These are phyloP conservation scores for Vulpes vulpes DNA, from an alignment of 2,113 vertebrate genomes.

Conservation along the genomic window DNA sequence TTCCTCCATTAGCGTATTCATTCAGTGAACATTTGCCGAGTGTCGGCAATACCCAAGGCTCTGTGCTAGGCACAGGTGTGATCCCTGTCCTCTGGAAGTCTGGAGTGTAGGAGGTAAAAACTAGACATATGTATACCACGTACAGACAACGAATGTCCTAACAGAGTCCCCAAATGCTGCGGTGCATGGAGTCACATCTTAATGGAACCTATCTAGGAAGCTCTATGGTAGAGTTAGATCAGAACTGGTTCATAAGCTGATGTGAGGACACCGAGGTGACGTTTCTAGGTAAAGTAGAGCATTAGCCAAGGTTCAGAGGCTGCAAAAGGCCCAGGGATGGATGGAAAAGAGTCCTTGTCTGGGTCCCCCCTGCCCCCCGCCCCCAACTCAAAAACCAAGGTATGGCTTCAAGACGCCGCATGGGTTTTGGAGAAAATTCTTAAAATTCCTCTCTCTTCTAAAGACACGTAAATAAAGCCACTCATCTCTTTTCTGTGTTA, in stretches of 20 bases:
- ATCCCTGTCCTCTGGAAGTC: neutral
- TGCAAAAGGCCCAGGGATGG: neutral
- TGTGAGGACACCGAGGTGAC: neutral
- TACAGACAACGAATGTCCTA: neutral
- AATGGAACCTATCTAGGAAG: neutral
- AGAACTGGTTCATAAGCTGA: neutral
- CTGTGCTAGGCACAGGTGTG: neutral
- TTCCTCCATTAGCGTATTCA: neutral
- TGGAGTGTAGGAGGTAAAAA: neutral
- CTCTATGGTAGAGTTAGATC: neutral
- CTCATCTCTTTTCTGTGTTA: neutral
- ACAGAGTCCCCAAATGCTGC: neutral
- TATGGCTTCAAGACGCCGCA: neutral
- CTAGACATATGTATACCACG: neutral
- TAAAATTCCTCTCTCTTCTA: neutral
- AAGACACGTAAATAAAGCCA: conserved; percentile 9
- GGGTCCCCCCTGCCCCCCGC: too few relatives aligned
- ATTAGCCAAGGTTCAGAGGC: neutral
- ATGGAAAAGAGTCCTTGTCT: neutral
- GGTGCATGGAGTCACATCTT: neutral
- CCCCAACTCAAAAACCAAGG: neutral
- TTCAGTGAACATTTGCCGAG: neutral
- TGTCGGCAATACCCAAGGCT: neutral
- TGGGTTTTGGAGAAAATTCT: neutral
- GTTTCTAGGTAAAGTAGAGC: neutral